Conservation (phyloP, 2,888 invertebrate genomes). For the Esperia sulphurella region DNA sequence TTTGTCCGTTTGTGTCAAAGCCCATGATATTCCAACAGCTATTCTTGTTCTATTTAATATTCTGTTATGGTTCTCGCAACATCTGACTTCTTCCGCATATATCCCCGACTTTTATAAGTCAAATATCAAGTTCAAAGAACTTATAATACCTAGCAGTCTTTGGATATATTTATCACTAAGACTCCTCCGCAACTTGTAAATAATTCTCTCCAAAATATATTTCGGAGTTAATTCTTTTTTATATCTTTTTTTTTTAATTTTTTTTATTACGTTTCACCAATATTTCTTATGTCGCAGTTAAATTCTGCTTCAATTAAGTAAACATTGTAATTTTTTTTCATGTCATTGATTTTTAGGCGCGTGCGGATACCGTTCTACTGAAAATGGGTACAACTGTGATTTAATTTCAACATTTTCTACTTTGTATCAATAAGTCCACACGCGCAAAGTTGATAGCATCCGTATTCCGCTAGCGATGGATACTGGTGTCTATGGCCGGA, state of each 20-base stretch:
- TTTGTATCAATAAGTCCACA: conserved; percentile 16
- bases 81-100: conserved; percentile 65
- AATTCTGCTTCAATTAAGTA: conserved; percentile 37
- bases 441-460: conserved; percentile 13
- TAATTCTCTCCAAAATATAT: conserved; percentile 77
- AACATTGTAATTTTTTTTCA: conserved; percentile 27
- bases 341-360: conserved; percentile 15
- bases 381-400: conserved; percentile 3
- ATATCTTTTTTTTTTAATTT: conserved; percentile 43
- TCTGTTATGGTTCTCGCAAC: conserved; percentile 46
- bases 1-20: conserved; percentile 53
- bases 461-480: conserved; percentile 2
- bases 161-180: conserved; percentile 77
- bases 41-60: conserved; percentile 49
- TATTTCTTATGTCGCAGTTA: conserved; percentile 43
- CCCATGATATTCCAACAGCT: conserved; percentile 54
- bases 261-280: conserved; percentile 44
- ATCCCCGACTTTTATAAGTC: conserved; percentile 65
- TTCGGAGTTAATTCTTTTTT: conserved; percentile 60
- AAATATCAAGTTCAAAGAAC: conserved; percentile 67
- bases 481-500: neutral
- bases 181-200: conserved; percentile 73
- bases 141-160: conserved; percentile 76
- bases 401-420: conserved; percentile 8
- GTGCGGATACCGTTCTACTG: conserved; percentile 15